Evolutionary conservation across 2,113 vertebrate species (phyloP).

Genomic region (Xerus inauris): DNA sequence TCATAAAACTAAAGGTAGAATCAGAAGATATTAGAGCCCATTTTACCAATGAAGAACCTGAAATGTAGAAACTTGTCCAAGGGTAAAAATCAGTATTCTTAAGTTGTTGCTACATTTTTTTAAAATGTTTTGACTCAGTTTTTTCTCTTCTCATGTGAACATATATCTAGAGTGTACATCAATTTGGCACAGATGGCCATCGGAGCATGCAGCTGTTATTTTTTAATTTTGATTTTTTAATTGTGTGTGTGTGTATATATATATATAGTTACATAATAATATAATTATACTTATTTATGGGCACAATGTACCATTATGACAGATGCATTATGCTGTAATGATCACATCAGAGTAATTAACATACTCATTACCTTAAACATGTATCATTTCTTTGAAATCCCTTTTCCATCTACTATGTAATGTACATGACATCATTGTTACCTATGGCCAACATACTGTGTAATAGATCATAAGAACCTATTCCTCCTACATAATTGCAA

Average conservation of each 20-base stretch:
- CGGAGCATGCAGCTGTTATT: background rate
- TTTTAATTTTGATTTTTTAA: background rate
- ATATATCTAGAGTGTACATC: too few species aligned
- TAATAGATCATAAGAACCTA: background rate
- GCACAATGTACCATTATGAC: too few species aligned
- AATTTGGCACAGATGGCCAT: fast-evolving
- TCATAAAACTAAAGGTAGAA: background rate
- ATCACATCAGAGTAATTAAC: background rate
- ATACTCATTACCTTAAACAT: background rate
- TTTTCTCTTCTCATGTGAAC: background rate
- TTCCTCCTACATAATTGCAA: background rate
- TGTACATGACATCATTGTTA: background rate
- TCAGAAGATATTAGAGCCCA: background rate
- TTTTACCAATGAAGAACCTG: background rate
- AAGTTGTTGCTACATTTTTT: background rate
- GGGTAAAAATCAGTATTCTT: background rate
- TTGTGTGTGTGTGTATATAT: too few species aligned
- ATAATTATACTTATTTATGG: background rate
- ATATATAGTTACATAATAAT: too few species aligned
- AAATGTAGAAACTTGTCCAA: background rate
- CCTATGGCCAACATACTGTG: too few species aligned
- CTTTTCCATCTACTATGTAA: background rate
- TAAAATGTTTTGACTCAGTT: background rate
- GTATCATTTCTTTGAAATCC: background rate
- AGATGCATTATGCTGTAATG: background rate